Evolutionary conservation across 2,888 invertebrate genomes (phyloP), one percentile per base, ranked within the genome.

Genomic region (Limulus polyphemus): DNA sequence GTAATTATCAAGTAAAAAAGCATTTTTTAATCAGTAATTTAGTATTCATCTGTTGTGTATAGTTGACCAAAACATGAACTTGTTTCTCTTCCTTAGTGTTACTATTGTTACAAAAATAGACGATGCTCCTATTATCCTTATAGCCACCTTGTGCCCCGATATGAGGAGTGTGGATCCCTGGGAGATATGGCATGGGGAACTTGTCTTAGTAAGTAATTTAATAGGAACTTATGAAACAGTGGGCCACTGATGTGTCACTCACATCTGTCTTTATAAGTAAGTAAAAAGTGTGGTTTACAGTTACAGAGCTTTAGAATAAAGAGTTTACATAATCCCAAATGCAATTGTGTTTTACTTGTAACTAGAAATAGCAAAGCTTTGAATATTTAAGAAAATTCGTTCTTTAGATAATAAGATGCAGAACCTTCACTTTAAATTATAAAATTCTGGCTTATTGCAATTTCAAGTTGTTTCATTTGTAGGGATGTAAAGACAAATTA

Each of bases 131-230:
- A 13, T 54, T 54, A 54, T n/a, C 16, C 16, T 5, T 54, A 54
- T 32, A 4, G 32, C 16, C 16, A 14, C 11, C 14, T 54, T 13
- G 32, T 54, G 1, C 54, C 54, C 32, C 16, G 16, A 17, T 32
- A 32, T 32, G 54, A 54, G 2, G 54, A 54, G 32, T 54, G 54
- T 32, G 54, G 54, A 11, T 54, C 54, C 14, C 14, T 54, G 3
- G 54, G 32, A 14, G 54, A 54, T n/a, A 54, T 54, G 54, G 54
- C 54, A 2, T 54, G 54, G 54, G 54, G 54, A 13, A 54, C 54
- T 4, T 54, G 54, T 32, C 16, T 54, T 14, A 14, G 54, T 54
- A 54, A 54, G 54, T 11, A 54, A 13, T n/a, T 7, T 14, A 13
- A 50, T 49, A 11, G 12, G 12, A 12, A 11, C 50, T 49, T 11